These are phyloP conservation scores for Charadrius vociferus DNA, from an alignment of 2,113 vertebrate species.

Conservation along the genomic window DNA sequence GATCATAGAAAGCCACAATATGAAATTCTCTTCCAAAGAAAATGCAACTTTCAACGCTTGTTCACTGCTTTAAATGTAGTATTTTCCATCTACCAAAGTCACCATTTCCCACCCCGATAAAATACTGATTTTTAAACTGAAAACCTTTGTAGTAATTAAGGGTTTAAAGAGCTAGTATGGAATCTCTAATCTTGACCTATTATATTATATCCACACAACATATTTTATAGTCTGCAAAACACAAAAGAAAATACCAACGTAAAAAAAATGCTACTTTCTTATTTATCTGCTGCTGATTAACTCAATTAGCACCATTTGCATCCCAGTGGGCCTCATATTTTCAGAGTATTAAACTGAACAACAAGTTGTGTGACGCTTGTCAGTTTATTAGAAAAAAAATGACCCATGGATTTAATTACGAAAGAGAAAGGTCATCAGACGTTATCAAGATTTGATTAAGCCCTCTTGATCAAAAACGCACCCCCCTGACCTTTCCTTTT, in stretches of 20 bases:
- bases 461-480: background rate
- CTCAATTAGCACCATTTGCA: background rate
- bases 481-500: background rate
- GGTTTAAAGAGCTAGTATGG: background rate
- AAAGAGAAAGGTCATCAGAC: constrained; percentile 3
- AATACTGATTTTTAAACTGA: background rate
- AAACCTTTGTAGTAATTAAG: background rate
- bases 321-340: background rate
- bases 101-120: background rate
- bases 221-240: background rate
- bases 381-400: background rate
- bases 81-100: background rate
- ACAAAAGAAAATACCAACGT: background rate
- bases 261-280: background rate
- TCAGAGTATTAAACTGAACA: background rate
- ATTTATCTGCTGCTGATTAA: background rate
- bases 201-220: background rate
- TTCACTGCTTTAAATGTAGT: background rate
- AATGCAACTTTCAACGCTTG: background rate
- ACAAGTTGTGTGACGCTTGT: background rate
- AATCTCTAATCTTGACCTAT: background rate
- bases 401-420: background rate
- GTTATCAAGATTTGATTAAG: background rate
- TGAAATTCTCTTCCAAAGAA: background rate
- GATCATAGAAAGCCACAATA: background rate